Conservation (phyloP, 1,140 invertebrate genomes). For the Hylaeus volcanicus region DNA sequence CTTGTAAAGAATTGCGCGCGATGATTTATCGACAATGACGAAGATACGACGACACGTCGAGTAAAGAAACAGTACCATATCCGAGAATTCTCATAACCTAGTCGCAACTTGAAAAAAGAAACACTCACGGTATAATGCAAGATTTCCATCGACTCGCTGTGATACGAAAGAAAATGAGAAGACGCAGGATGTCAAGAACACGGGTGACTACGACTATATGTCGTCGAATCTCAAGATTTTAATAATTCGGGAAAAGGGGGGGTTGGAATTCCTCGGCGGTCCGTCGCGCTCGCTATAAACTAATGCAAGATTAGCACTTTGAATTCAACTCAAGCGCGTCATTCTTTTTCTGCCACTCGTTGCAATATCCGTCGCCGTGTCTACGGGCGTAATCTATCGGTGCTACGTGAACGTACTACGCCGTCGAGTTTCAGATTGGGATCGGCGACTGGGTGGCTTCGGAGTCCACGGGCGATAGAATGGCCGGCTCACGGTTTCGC, state of each 20-base stretch:
- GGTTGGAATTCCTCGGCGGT: not conserved
- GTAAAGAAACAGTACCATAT: too few relatives aligned
- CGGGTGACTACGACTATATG: too few relatives aligned
- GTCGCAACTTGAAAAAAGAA: too few relatives aligned
- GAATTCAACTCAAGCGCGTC: conserved; percentile 51
- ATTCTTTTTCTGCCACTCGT: conserved; percentile 37
- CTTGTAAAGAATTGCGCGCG: not conserved
- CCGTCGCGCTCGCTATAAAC: conserved; percentile 8
- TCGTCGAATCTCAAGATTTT: not conserved
- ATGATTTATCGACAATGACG: not conserved
- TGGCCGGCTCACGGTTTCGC: not conserved
- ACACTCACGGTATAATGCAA: too few relatives aligned
- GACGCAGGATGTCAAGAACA: too few relatives aligned
- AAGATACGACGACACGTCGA: too few relatives aligned
- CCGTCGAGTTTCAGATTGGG: conserved; percentile 42
- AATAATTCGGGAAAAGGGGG: not conserved
- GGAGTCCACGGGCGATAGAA: not conserved
- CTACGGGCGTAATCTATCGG: conserved; percentile 51
- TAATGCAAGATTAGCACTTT: conserved; percentile 43
- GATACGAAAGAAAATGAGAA: too few relatives aligned
- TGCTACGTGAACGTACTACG: conserved; percentile 51
- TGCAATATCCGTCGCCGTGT: conserved; percentile 52
- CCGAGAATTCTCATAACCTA: too few relatives aligned
- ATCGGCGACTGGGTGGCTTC: conserved; percentile 40
- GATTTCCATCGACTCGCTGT: too few relatives aligned